Conservation (phyloP, 2,888 invertebrate species). For the Leucozona laternaria region DNA sequence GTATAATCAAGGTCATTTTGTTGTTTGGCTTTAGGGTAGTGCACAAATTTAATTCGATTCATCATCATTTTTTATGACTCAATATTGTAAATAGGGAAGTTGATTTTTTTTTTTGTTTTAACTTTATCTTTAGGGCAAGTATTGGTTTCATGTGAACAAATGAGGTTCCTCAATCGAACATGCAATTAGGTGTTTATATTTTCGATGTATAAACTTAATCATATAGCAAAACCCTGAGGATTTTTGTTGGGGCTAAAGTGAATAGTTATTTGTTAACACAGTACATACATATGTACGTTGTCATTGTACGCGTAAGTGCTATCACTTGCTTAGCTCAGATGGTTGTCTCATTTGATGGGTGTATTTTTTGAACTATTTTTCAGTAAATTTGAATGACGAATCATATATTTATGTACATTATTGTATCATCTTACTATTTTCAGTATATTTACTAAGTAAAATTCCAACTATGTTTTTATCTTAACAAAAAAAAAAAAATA, state of each 20-base stretch:
- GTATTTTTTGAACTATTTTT: too few relatives aligned
- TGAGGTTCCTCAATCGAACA: not conserved
- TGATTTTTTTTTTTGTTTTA: too few relatives aligned
- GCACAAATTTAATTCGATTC: slow-evolving; percentile 23
- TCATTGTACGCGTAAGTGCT: not conserved
- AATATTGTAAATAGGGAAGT: slow-evolving; percentile 10
- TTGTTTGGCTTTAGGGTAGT: slow-evolving; percentile 37
- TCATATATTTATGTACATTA: too few relatives aligned
- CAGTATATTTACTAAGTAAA: too few relatives aligned
- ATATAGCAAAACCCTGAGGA: not conserved
- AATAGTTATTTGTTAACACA: not conserved
- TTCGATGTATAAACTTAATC: not conserved
- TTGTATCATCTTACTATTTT: too few relatives aligned
- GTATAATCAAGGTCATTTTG: slow-evolving; percentile 27
- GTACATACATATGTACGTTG: too few relatives aligned
- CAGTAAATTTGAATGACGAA: too few relatives aligned
- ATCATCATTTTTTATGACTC: slow-evolving; percentile 33
- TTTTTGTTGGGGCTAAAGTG: not conserved
- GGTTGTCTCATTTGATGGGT: not conserved
- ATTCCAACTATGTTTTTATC: too few relatives aligned
- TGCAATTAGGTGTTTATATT: not conserved
- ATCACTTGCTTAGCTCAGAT: too few relatives aligned
- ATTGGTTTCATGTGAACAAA: not conserved
- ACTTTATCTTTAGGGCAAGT: not conserved
- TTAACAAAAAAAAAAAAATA: too few relatives aligned